phyloP scores from a whole-genome alignment of 2,888 invertebrate species.

The Belgica antarctica region DNA sequence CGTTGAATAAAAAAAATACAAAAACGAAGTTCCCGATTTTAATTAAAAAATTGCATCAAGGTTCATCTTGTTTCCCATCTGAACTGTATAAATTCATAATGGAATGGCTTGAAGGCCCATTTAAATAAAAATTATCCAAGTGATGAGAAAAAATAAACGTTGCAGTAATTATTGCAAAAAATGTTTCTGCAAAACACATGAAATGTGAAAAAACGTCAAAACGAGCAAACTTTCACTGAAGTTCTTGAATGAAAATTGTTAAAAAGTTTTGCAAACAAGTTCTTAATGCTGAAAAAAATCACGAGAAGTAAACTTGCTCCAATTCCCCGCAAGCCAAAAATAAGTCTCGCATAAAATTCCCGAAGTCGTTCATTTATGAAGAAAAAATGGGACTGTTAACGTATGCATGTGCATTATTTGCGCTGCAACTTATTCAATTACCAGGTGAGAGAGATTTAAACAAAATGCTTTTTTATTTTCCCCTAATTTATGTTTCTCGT shows the following conservation, averaged over 20 bases:
- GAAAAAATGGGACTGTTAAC: slow-evolving; percentile 39
- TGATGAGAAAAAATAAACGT: too few relatives aligned
- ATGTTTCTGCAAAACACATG: not conserved
- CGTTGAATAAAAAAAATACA: not conserved
- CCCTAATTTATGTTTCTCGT: slow-evolving; percentile 31
- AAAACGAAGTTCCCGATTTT: not conserved
- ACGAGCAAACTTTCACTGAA: not conserved
- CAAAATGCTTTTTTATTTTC: slow-evolving; percentile 6
- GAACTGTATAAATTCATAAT: slow-evolving; percentile 4
- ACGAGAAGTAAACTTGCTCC: not conserved
- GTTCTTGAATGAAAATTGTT: not conserved
- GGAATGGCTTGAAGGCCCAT: not conserved
- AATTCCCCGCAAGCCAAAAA: too few relatives aligned
- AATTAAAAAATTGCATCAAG: slow-evolving; percentile 22
- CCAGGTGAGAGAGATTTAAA: slow-evolving; percentile 33
- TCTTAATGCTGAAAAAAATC: not conserved
- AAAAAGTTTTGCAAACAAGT: not conserved
- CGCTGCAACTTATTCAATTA: slow-evolving; percentile 44
- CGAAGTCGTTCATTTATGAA: slow-evolving; percentile 33
- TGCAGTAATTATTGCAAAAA: too few relatives aligned
- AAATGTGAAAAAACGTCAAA: not conserved
- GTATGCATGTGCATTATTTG: slow-evolving; percentile 43
- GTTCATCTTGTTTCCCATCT: not conserved
- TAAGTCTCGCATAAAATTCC: not conserved
- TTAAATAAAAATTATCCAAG: not conserved